Conservation (phyloP, 2,797 vertebrate species). For the Carapus acus region DNA sequence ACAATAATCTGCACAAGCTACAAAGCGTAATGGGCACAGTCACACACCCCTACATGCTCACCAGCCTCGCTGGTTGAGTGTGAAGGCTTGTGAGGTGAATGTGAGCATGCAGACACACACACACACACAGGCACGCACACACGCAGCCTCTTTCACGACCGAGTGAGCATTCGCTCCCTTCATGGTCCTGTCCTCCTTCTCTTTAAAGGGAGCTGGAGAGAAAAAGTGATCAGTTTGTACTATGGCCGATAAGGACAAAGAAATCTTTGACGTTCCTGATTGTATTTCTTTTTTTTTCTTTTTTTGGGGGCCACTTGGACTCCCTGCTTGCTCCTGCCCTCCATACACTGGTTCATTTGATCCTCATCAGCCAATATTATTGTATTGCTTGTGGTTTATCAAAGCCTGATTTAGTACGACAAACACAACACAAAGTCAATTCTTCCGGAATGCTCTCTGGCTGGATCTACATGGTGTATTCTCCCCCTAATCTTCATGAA, state of each 20-base stretch:
- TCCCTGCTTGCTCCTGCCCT: too few species aligned
- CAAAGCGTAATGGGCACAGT: constrained; percentile 50
- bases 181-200: constrained; percentile 34
- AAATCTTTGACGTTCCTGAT: constrained; percentile 73
- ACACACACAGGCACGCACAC: constrained; percentile 18
- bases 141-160: constrained; percentile 55
- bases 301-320: too few species aligned
- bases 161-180: constrained; percentile 55
- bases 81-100: constrained; percentile 12
- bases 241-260: constrained; percentile 65
- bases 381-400: constrained; percentile 25
- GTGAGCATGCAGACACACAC: constrained; percentile 26
- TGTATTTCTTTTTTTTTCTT: constrained; percentile 53
- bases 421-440: constrained; percentile 16
- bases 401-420: background rate
- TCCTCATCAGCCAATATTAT: constrained; percentile 21
- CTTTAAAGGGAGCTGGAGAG: constrained; percentile 25
- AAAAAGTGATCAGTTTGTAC: constrained; percentile 36
- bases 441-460: constrained; percentile 37
- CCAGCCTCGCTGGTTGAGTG: constrained; percentile 22
- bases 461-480: constrained; percentile 21
- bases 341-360: too few species aligned
- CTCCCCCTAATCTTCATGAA: constrained; percentile 40
- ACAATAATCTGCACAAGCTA: constrained; percentile 57
- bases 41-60: constrained; percentile 21